Percentiles rank a stretch among this genome's conserved stretches.
Evolutionary conservation across 2,888 invertebrate species (phyloP).

Genomic region (Nasonovia ribisnigri): DNA sequence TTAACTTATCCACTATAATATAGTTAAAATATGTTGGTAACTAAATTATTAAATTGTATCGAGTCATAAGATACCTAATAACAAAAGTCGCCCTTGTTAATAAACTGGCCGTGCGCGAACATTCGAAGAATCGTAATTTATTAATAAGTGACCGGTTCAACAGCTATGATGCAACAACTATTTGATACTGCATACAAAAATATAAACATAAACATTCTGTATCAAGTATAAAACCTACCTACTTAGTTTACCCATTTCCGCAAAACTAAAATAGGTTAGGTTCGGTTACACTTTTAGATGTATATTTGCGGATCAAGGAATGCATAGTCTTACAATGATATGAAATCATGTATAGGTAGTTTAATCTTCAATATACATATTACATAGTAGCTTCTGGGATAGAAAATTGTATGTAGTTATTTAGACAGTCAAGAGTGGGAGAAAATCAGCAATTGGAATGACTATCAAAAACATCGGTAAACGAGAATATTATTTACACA

Average conservation of each 20-base stretch:
- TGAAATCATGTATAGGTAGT: too few relatives aligned
- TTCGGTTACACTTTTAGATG: not conserved
- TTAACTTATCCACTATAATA: not conserved
- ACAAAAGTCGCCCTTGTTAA: slow-evolving; percentile 12
- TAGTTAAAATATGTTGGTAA: not conserved
- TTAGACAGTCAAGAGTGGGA: too few relatives aligned
- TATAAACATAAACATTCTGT: not conserved
- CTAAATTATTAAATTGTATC: not conserved
- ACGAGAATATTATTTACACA: not conserved
- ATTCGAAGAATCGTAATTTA: not conserved
- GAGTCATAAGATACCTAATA: not conserved
- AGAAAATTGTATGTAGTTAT: too few relatives aligned
- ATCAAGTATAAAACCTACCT: not conserved
- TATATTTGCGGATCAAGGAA: too few relatives aligned
- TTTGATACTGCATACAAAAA: not conserved
- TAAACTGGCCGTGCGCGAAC: too few relatives aligned
- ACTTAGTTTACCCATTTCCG: not conserved
- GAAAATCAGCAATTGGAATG: too few relatives aligned
- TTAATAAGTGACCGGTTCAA: not conserved
- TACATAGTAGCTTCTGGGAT: too few relatives aligned
- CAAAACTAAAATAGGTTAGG: not conserved
- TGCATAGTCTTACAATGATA: too few relatives aligned
- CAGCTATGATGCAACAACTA: not conserved
- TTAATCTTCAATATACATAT: too few relatives aligned
- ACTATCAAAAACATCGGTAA: too few relatives aligned